A percentile compares a stretch with the other conserved stretches of the same genome.
Conservation (phyloP, 2,113 vertebrate genomes). For the Ardeotis arabs region DNA sequence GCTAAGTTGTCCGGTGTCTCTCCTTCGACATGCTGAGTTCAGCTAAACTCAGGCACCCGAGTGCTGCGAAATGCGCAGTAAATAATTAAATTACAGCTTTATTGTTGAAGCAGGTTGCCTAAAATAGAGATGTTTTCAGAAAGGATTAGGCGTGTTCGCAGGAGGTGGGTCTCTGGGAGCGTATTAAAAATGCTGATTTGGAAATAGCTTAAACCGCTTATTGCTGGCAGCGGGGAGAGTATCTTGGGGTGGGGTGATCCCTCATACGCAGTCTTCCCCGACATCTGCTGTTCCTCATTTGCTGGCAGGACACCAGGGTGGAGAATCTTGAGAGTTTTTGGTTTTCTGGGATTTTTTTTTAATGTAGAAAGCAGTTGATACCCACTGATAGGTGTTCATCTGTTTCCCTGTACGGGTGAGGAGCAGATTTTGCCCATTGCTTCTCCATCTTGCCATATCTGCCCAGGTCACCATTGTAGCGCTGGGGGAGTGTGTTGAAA, state of each 20-base stretch:
- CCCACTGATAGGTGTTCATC: not conserved
- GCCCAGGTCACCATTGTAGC: rapidly evolving
- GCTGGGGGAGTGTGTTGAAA: not conserved
- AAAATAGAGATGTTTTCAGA: not conserved
- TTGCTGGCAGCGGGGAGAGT: not conserved
- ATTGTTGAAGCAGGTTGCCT: not conserved
- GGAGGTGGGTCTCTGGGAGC: not conserved
- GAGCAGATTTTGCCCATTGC: not conserved
- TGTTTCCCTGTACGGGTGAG: not conserved
- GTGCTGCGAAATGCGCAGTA: not conserved
- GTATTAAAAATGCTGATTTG: not conserved
- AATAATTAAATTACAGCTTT: not conserved
- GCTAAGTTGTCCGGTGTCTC: not conserved
- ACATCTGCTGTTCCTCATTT: not conserved
- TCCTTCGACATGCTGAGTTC: not conserved
- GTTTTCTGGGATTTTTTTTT: not conserved
- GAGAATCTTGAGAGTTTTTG: not conserved
- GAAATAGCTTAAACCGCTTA: not conserved
- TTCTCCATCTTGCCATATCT: not conserved
- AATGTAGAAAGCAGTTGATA: not conserved
- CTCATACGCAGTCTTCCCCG: rapidly evolving
- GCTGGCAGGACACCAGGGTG: not conserved
- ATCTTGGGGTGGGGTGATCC: not conserved
- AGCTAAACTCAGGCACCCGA: not conserved
- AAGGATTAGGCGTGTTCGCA: not conserved